Base-by-base conservation (phyloP, 2,797 vertebrate genomes). In the Acanthurus tractus region DNA sequence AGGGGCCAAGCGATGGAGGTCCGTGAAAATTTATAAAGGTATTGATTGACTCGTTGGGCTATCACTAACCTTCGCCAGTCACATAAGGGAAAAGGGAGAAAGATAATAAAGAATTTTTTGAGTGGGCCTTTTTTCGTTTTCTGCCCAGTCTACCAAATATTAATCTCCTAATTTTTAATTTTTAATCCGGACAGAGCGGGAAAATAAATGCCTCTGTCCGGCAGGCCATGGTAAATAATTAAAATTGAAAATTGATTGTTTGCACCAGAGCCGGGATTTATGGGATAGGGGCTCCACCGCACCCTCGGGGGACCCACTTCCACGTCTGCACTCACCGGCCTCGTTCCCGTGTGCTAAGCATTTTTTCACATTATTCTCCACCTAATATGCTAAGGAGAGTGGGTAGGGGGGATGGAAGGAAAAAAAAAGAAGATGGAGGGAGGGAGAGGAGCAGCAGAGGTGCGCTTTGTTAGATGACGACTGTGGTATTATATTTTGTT, bases 221-320 rank as follows among this genome's bases (percentile, higher is more conserved):
- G 92, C 91, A 93, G 94, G 95, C 94, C 94, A 87, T 96, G 96
- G 93, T 96, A 96, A 97, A 96, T 96, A 98, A 97, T 97, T 97
- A 97, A 97, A 97, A 96, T 95, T 95, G 95, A 96, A 96, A 96
- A 96, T 97, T 96, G 96, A 96, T 97, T 97, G 95, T 97, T 97
- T 97, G 96, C 94, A 93, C 94, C 93, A 91, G 93, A 92, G 93
- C 93, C 86, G 86, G 95, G 96, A 96, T 97, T 97, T 97, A 97
- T 97, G 96, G 95, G 95, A 93, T 92, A 93, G 93, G 93, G 94
- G 92, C 92, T 94, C 85, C 78, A 90, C 91, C 82, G 89, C 89
- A 88, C 90, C 94, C 95, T 88, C 91, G 77, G 66, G 96, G 96
- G 96, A 96, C 89, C 89, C 86, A 88, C 94, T 94, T 93, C 90